Base-by-base conservation (phyloP, 2,888 invertebrate species). In the Byasa hedistus region DNA sequence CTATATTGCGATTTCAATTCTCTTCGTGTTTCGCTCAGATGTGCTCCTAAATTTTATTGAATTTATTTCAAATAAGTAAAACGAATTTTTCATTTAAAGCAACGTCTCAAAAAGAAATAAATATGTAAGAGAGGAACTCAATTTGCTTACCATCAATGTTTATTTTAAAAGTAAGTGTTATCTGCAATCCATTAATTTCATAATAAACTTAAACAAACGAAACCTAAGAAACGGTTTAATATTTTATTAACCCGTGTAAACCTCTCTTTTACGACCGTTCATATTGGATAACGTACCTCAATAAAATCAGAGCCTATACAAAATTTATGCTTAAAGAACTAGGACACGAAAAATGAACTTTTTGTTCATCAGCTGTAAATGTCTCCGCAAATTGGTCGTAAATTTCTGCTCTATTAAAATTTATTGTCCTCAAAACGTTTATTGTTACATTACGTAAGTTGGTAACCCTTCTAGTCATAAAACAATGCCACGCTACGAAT, bases 401-500 rank as follows among this genome's bases (percentile, higher is more conserved):
- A 89, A 89, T 85, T 87, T 86, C 80, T 84, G 82, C 82, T 84
- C 87, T 87, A 89, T 89, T 88, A 87, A 88, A 89, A 88, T 86
- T 86, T 86, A 88, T 86, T 82, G 75, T 78, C 80, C 81, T 82
- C 82, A 82, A 87, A 86, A 82, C 82, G 83, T 87, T 89, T 86
- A 87, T 85, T 83, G 84, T 85, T 80, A 81, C 78, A 82, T 87
- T 87, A 84, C 86, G 86, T 88, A 87, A 87, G 83, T 82, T 76
- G 81, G 88, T 87, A 88, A 88, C 89, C 87, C 87, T 86, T 89
- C 79, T 73, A 75, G 76, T 76, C 80, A 80, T 89, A 87, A 90
- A 91, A 89, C 86, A 88, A 86, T 88, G 85, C 82, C 82, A 76
- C 78, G 76, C 76, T 76, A 77, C 74, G 75, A 74, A 77, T 77